Conservation (phyloP, 2,888 invertebrate species). For the Agonopterix alstromeriana region DNA sequence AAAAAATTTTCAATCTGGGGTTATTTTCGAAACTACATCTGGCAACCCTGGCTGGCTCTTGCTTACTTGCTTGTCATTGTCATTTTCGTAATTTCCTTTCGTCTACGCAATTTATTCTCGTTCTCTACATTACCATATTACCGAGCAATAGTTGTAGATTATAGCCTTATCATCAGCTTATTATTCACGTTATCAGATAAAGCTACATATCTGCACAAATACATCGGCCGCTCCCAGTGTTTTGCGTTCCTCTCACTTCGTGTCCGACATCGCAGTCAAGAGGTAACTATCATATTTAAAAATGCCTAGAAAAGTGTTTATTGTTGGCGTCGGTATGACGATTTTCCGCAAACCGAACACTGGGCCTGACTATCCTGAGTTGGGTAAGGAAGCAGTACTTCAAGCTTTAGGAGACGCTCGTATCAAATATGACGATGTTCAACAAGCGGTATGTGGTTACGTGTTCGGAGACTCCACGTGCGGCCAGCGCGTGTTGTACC, state of each 20-base stretch:
- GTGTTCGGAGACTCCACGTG: constrained; percentile 97
- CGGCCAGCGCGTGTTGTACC: constrained; percentile 96
- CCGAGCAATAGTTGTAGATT: too few species aligned
- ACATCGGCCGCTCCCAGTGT: background rate
- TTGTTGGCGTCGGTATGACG: constrained; percentile 98
- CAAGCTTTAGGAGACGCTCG: constrained; percentile 92
- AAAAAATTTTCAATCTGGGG: too few species aligned
- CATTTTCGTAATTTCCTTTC: too few species aligned
- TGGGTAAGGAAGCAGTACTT: constrained; percentile 94
- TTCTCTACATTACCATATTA: too few species aligned
- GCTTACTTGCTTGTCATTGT: too few species aligned
- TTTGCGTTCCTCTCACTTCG: constrained; percentile 18
- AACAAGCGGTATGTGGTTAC: constrained; percentile 95
- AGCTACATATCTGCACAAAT: too few species aligned
- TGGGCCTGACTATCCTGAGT: constrained; percentile 94
- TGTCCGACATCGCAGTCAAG: constrained; percentile 40
- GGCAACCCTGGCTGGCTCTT: too few species aligned
- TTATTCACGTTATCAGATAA: constrained; percentile 2
- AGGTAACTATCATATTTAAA: constrained; percentile 58
- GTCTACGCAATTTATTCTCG: too few species aligned
- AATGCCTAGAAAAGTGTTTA: constrained; percentile 83
- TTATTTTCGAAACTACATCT: too few species aligned
- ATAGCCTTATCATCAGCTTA: too few species aligned
- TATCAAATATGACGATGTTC: constrained; percentile 84
- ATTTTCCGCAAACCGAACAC: constrained; percentile 98